These are phyloP conservation scores for Himantopus leucocephalus DNA, from an alignment of 2,113 vertebrate species.

Conservation along the genomic window DNA sequence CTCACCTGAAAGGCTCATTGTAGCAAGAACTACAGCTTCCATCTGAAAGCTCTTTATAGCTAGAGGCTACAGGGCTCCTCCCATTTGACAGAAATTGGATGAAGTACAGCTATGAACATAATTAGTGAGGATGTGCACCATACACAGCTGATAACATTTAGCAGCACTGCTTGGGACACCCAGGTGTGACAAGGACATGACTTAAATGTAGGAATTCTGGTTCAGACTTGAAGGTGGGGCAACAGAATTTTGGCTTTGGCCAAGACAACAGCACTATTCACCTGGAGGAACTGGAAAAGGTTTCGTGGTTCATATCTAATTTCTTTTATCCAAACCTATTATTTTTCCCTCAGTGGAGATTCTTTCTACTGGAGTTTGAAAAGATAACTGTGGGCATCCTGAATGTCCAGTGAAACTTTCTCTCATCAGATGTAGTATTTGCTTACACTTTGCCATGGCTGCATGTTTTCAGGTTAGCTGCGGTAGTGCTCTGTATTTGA, in stretches of 20 bases:
- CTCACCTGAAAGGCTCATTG: background rate
- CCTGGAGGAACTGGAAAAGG: background rate
- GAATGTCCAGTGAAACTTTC: background rate
- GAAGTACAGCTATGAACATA: background rate
- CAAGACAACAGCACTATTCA: accelerated
- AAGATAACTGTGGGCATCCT: background rate
- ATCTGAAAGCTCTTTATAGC: background rate
- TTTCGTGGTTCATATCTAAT: background rate
- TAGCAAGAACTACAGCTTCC: background rate
- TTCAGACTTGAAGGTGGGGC: background rate
- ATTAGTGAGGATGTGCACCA: background rate
- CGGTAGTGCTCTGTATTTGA: background rate
- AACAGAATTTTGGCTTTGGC: background rate
- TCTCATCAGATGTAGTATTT: background rate
- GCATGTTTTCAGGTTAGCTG: background rate
- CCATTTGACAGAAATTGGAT: background rate
- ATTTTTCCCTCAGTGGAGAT: background rate
- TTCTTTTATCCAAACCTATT: background rate
- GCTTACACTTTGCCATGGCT: background rate
- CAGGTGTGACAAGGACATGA: background rate
- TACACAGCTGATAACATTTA: background rate
- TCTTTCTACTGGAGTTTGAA: background rate
- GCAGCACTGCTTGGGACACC: background rate
- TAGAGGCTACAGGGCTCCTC: background rate
- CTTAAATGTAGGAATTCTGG: background rate